Conservation (phyloP, 2,888 invertebrate genomes). For the Phania funesta region DNA sequence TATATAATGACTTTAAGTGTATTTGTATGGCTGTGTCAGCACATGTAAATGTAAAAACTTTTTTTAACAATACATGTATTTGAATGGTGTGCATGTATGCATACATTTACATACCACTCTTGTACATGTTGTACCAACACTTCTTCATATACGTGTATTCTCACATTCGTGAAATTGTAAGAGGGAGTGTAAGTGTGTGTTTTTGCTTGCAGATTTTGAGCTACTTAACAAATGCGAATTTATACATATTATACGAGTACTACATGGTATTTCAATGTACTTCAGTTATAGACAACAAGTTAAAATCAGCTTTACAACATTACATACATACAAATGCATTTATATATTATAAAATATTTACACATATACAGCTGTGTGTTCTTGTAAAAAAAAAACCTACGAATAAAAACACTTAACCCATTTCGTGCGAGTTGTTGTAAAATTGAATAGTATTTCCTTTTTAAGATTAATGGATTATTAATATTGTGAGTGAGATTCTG, state of each 20-base stretch:
- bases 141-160: not conserved
- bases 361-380: not conserved
- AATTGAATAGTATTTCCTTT: not conserved
- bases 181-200: not conserved
- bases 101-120: not conserved
- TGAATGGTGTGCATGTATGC: constrained; percentile 20
- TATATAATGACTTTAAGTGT: not conserved
- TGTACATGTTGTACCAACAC: not conserved
- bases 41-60: constrained; percentile 26
- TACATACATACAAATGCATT: constrained; percentile 1
- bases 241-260: not conserved
- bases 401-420: not conserved
- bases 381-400: not conserved
- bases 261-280: constrained; percentile 26
- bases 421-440: not conserved
- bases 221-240: constrained; percentile 30
- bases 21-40: not conserved
- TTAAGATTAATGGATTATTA: not conserved
- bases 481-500: not conserved
- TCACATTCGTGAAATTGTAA: not conserved
- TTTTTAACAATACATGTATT: constrained; percentile 13
- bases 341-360: not conserved
- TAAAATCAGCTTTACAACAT: constrained; percentile 27
- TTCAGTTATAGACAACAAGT: constrained; percentile 37
- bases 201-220: constrained; percentile 9